Evolutionary conservation across 2,113 vertebrate species (phyloP).

Genomic region (Myiopsitta monachus): DNA sequence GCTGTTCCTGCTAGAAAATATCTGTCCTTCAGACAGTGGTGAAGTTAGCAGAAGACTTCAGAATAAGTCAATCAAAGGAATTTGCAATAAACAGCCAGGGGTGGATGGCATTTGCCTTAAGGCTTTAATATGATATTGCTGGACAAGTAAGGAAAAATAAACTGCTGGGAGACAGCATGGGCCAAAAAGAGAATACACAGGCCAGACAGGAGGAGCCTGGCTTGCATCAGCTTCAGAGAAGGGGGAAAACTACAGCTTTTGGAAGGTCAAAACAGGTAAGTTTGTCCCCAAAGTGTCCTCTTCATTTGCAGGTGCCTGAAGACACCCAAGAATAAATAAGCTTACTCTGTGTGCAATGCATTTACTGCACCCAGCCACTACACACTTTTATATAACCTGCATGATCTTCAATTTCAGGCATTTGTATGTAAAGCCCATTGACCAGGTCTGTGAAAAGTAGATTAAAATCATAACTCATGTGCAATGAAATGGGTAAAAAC

Average conservation of each 20-base stretch:
- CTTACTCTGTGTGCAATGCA: fast-evolving
- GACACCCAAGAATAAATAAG: background rate
- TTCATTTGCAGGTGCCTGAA: background rate
- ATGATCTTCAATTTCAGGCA: background rate
- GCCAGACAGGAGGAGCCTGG: background rate
- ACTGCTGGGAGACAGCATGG: background rate
- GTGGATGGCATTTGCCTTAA: background rate
- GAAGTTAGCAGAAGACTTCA: background rate
- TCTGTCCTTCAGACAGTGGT: background rate
- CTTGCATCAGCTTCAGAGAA: background rate
- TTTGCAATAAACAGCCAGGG: background rate
- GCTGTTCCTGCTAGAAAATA: background rate
- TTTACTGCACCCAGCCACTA: background rate
- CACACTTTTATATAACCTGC: background rate
- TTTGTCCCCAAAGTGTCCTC: background rate
- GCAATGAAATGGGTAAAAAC: background rate
- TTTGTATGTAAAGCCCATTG: background rate
- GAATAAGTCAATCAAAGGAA: background rate
- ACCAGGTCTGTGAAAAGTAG: background rate
- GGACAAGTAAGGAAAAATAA: background rate
- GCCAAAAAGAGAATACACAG: background rate
- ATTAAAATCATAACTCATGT: background rate
- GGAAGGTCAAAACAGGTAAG: background rate
- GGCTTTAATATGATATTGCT: background rate
- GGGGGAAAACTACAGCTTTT: background rate